These are phyloP conservation scores for Ischnura elegans DNA, from an alignment of 2,888 invertebrate species.

Conservation along the genomic window DNA sequence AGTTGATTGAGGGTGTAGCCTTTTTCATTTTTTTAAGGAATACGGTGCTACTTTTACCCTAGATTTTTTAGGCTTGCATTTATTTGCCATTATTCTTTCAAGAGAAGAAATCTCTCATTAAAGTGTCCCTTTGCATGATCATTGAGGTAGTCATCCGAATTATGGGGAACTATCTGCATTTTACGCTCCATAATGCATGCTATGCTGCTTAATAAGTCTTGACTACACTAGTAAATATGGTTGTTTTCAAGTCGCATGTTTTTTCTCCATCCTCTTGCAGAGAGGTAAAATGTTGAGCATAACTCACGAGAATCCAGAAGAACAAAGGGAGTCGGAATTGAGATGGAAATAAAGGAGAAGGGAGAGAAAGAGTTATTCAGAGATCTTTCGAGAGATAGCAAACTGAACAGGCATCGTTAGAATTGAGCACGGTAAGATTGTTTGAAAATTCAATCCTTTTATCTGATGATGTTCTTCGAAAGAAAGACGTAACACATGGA, in stretches of 20 bases:
- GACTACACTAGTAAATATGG: not conserved
- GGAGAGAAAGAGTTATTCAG: slow-evolving; percentile 33
- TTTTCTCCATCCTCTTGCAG: not conserved
- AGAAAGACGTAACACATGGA: slow-evolving; percentile 47
- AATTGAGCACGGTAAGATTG: slow-evolving; percentile 15
- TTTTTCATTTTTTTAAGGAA: too few relatives aligned
- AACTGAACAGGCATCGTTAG: slow-evolving; percentile 38
- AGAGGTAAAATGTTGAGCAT: not conserved
- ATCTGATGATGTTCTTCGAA: slow-evolving; percentile 55
- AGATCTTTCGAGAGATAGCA: slow-evolving; percentile 32
- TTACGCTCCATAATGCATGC: not conserved
- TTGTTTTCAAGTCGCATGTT: not conserved
- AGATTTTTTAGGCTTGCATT: too few relatives aligned
- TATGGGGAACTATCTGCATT: not conserved
- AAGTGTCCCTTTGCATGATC: too few relatives aligned
- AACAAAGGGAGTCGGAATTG: slow-evolving; percentile 17
- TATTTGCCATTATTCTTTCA: too few relatives aligned
- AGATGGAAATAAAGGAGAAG: not conserved
- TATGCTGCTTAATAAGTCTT: not conserved
- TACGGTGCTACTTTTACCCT: too few relatives aligned
- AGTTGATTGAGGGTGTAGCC: too few relatives aligned
- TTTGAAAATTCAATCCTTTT: slow-evolving; percentile 64
- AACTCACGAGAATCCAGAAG: not conserved
- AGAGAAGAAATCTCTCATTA: too few relatives aligned
- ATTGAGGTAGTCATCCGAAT: too few relatives aligned